Base-by-base conservation (phyloP, 2,113 vertebrate species). In the Rhinolophus ferrumequinum region DNA sequence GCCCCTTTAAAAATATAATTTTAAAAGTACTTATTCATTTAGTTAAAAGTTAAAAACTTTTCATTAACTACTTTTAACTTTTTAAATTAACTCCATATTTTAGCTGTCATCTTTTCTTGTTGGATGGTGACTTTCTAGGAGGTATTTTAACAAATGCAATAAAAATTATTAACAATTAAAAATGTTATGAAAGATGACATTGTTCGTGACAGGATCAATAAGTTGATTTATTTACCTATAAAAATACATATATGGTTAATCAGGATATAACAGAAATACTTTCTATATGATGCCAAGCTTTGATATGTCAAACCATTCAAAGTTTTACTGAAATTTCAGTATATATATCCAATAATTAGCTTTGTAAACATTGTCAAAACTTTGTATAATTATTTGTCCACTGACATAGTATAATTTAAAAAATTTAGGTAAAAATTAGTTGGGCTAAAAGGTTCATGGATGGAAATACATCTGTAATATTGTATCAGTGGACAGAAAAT, bases 151-250 rank as follows among this genome's bases (percentile, higher is more conserved):
- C 38, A 88, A 90, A 60, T 70, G 30, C 41, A 92, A 9, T 95
- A 81, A 89, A 89, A 16, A 73, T 72, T 92, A 52, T 54, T 64
- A 62, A 88, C 16, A 92, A 50, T 95, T 79, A 58, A 44, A 94
- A 4, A 5, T 97, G 1, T 41, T 95, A 67, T 83, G 47, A 97
- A 88, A 97, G 44, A 62, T 64, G 70, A 58, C 35, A 86, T n/a
- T 75, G 97, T 97, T 84, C 77, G 80, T 94, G 72, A 54, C 12
- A 96, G 15, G 16, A 79, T 8, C 58, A 97, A 70, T 73, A 92
- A 89, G 58, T 85, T 47, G 38, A 62, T 62, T 47, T 73, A 69
- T 81, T 77, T 90, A 84, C 38, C 21, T 79, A 22, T 67, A 90
- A 94, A 81, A 79, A 77, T 50, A 75, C 56, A 44, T 22, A 22